phyloP scores from a whole-genome alignment of 1,140 invertebrate species.

The Cydia splendana region DNA sequence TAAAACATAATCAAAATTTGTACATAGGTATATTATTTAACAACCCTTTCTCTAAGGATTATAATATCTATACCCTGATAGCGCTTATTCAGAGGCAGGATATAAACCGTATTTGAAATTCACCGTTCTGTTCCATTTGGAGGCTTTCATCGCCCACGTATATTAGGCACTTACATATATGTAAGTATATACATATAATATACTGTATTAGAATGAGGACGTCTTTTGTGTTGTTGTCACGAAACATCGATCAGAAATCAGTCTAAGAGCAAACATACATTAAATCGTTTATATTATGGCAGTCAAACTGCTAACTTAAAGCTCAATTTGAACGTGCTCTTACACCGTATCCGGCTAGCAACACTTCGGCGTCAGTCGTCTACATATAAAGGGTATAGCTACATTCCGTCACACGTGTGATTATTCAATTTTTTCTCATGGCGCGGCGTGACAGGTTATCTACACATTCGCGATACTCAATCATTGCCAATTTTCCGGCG shows the following conservation, averaged over 20 bases:
- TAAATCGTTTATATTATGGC: neutral
- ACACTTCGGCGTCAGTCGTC: neutral
- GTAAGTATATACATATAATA: neutral
- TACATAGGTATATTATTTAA: too few relatives aligned
- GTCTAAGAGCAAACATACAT: neutral
- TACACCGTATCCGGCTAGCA: neutral
- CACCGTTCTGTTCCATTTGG: too few relatives aligned
- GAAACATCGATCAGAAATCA: neutral
- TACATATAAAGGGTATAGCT: neutral
- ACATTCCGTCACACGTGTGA: neutral
- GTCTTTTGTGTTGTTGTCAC: neutral
- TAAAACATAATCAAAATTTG: too few relatives aligned
- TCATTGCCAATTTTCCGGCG: constrained; percentile 50
- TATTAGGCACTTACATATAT: too few relatives aligned
- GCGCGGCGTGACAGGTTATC: constrained; percentile 40
- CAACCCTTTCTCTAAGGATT: too few relatives aligned
- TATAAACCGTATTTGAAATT: too few relatives aligned
- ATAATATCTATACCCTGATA: too few relatives aligned
- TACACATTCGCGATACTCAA: constrained; percentile 45
- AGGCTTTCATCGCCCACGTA: too few relatives aligned
- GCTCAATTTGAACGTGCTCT: neutral
- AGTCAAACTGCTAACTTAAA: neutral
- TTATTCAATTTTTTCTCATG: constrained; percentile 32
- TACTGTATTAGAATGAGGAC: constrained; percentile 1
- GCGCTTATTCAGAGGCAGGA: too few relatives aligned